Conservation (phyloP, 2,797 vertebrate species). For the Amazonetta brasiliensis region DNA sequence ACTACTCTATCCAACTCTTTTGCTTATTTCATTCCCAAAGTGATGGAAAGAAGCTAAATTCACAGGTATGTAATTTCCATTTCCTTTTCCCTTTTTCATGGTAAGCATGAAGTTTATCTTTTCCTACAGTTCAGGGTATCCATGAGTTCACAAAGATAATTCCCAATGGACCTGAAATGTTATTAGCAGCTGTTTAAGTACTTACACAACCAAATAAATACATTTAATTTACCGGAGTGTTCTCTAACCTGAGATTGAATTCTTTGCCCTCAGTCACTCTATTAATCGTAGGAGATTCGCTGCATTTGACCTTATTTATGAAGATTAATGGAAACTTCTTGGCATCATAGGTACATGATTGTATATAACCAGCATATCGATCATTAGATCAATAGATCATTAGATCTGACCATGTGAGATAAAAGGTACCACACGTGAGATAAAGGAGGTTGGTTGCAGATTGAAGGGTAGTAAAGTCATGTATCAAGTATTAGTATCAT, state of each 20-base stretch:
- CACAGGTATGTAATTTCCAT: not conserved
- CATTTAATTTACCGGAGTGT: not conserved
- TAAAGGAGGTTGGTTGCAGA: not conserved
- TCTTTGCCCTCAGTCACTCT: not conserved
- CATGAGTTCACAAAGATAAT: not conserved
- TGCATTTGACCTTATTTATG: not conserved
- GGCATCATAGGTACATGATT: accelerated
- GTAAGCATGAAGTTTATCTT: not conserved
- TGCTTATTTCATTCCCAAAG: not conserved
- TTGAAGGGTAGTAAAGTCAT: not conserved
- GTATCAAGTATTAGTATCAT: not conserved
- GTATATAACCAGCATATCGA: not conserved
- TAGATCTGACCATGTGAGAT: not conserved
- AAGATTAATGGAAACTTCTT: not conserved
- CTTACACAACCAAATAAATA: not conserved
- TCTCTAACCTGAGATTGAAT: not conserved
- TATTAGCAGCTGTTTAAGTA: conserved; percentile 1
- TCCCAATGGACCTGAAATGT: not conserved
- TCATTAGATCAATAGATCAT: not conserved
- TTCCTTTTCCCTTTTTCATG: not conserved
- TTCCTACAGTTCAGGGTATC: conserved; percentile 2
- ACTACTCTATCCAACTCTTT: not conserved
- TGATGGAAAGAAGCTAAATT: not conserved
- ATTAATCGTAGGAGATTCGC: not conserved
- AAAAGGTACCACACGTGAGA: not conserved